phyloP scores from a whole-genome alignment of 2,113 vertebrate species.

The Madoqua kirkii region DNA sequence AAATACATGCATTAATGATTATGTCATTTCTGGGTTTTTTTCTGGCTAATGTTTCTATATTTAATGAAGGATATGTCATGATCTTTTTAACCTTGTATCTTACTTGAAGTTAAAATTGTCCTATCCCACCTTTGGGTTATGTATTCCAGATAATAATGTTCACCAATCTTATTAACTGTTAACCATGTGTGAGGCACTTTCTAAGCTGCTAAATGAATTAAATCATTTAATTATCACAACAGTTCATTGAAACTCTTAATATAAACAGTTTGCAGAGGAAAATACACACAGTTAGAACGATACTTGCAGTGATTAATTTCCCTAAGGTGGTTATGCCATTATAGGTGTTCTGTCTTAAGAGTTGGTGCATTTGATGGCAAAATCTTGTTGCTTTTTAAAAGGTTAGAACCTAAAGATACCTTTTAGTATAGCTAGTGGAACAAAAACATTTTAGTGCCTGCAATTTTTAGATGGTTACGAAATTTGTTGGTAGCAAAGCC shows the following conservation, averaged over 20 bases:
- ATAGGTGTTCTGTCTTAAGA: background rate
- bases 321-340: background rate
- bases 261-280: background rate
- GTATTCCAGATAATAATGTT: background rate
- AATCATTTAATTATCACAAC: background rate
- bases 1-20: background rate
- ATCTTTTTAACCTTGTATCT: background rate
- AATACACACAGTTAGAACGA: background rate
- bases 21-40: background rate
- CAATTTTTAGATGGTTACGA: background rate
- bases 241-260: background rate
- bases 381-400: background rate
- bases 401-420: background rate
- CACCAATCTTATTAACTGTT: background rate
- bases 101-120: background rate
- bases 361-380: background rate
- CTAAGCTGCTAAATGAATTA: background rate
- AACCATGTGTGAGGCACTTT: background rate
- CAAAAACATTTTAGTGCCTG: background rate
- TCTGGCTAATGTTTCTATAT: background rate
- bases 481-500: background rate
- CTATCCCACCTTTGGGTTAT: background rate
- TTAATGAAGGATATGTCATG: background rate
- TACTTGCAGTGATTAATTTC: background rate
- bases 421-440: background rate